Evolutionary conservation across 2,888 invertebrate species (phyloP).

Genomic region (Liodrosophila aerea): DNA sequence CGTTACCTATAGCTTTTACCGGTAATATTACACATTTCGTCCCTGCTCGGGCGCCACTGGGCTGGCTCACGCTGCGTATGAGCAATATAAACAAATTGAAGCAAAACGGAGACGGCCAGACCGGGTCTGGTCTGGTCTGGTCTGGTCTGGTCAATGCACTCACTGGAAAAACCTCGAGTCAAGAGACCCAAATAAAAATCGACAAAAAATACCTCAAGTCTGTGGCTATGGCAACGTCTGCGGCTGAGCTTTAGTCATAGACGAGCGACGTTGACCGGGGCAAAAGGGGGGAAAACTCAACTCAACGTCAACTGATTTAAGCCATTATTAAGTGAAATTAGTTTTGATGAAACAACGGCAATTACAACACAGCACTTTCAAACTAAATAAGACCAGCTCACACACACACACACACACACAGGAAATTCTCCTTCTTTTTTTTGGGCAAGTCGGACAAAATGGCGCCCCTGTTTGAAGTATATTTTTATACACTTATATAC

Average conservation of each 20-base stretch:
- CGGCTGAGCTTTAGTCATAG: too few relatives aligned
- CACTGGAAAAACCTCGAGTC: neutral
- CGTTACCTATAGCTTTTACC: neutral
- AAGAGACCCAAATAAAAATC: too few relatives aligned
- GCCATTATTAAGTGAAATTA: too few relatives aligned
- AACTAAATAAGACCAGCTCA: too few relatives aligned
- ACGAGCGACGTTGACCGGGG: conserved; percentile 1
- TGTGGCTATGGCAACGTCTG: conserved; percentile 26
- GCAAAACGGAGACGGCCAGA: neutral
- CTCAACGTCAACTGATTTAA: too few relatives aligned
- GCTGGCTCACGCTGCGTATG: conserved; percentile 43
- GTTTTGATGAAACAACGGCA: too few relatives aligned
- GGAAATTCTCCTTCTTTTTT: too few relatives aligned
- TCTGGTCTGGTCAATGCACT: conserved; percentile 42
- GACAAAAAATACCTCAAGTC: conserved; percentile 3
- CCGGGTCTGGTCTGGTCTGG: neutral
- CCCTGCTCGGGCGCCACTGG: conserved; percentile 1
- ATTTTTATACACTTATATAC: neutral
- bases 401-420: too few relatives aligned
- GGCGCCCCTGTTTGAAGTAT: too few relatives aligned
- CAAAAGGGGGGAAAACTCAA: too few relatives aligned
- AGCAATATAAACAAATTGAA: conserved; percentile 23
- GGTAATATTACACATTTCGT: conserved; percentile 2
- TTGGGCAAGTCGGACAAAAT: too few relatives aligned
- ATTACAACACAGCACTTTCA: too few relatives aligned